Base-by-base conservation (phyloP, 2,888 invertebrate species). In the Ommatoiulus sabulosus region DNA sequence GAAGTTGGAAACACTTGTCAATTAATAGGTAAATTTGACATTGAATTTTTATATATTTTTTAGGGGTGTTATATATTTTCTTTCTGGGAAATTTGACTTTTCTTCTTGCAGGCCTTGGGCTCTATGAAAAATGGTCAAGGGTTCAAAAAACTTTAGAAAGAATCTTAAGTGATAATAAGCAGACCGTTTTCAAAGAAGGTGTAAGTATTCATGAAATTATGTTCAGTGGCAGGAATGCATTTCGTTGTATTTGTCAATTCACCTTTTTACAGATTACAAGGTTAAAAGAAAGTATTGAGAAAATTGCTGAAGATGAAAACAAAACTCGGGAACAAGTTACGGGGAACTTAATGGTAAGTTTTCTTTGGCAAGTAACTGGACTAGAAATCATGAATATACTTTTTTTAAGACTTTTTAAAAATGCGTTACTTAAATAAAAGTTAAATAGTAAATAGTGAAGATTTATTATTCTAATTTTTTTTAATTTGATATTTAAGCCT, bases 71-170 rank as follows among this genome's bases (percentile, higher is more conserved):
- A 48, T 48, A 12, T 48, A 35, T 35, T 35, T 35, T 48, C 20
- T 12, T 86, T 35, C 20, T 43, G 86, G 43, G 10, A 43, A 84
- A 88, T 88, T 63, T 63, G 17, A 48, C 15, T 44, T 63, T 84
- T 52, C 72, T n/a, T 63, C 52, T 80, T 80, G 46, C 96, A 90
- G 97, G 97, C 6, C 94, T 94, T 92, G 93, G 94, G 4, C 92
- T 95, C 86, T 95, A 95, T 91, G 94, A 95, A 90, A 96, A 96
- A 92, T 95, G 95, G 93, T 93, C 94, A 10, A 93, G 94, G 87
- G 93, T 93, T 0, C 90, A 91, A 5, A 84, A 91, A 8, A 90
- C 93, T 48, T 90, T 94, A 90, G 90, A 89, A 91, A 91, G 89
- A 12, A 44, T 43, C 35, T 88, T 43, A 52, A 86, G 52, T 44